Conservation (phyloP, 1,140 invertebrate species). For the Drosophila cardini region DNA sequence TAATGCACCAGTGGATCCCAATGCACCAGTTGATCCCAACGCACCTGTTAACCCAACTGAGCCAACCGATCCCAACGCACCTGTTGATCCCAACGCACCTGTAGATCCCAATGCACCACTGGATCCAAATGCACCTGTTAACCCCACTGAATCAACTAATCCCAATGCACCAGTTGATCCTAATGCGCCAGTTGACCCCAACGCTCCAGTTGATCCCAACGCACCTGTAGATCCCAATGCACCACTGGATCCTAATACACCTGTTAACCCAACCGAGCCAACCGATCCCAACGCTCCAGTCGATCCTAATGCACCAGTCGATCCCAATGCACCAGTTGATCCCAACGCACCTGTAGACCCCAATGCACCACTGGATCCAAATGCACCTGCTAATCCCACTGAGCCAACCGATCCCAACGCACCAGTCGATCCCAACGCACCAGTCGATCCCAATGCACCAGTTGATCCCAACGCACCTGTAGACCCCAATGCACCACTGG, state of each 20-base stretch:
- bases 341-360: too few species aligned
- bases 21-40: slow-evolving; percentile 16
- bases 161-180: slow-evolving; percentile 32
- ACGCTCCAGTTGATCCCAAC: too few species aligned
- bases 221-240: slow-evolving; percentile 22
- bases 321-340: too few species aligned
- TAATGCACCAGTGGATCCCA: slow-evolving; percentile 24
- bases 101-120: slow-evolving; percentile 21
- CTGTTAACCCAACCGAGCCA: slow-evolving; percentile 3
- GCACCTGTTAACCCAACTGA: slow-evolving; percentile 22
- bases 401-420: slow-evolving; percentile 32
- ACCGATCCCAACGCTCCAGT: too few species aligned
- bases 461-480: slow-evolving; percentile 21
- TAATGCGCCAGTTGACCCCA: slow-evolving; percentile 17
- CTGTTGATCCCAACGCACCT: slow-evolving; percentile 6
- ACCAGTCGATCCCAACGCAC: slow-evolving; percentile 4
- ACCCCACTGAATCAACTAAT: slow-evolving; percentile 24
- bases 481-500: slow-evolving; percentile 4
- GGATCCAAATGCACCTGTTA: slow-evolving; percentile 14
- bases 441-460: slow-evolving; percentile 11
- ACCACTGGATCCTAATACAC: slow-evolving; percentile 20
- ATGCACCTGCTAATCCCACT: too few species aligned
- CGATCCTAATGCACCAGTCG: too few species aligned
- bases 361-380: too few species aligned
- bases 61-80: slow-evolving; percentile 16